Base-by-base conservation (phyloP, 2,888 invertebrate genomes). In the Operophtera brumata region DNA sequence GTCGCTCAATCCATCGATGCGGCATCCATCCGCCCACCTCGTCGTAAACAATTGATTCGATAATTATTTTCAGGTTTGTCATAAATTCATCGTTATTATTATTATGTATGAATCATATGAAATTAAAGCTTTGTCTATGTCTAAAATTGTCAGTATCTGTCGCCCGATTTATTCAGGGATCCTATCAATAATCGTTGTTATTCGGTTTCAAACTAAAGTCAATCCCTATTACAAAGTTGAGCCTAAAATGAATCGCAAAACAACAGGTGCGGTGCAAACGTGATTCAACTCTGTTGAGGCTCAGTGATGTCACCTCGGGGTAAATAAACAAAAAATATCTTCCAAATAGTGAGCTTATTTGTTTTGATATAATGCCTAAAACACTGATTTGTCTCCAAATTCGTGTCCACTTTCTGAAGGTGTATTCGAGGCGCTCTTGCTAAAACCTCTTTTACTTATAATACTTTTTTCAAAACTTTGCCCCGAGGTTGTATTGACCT, bases 401-500 rank as follows among this genome's bases (percentile, higher is more conserved):
- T 32, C 10, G 32, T 32, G 2, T n/a, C 10, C 32, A 26, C 8
- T 1, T 10, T 32, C 10, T 32, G 4, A 10, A n/a, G 11, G 4
- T 34, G n/a, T 34, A n/a, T 11, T 11, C 34, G 34, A n/a, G n/a
- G 11, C 34, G 11, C 11, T 34, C 11, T 11, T 34, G 28, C 20
- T 28, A 34, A 42, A 13, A n/a, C 7, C 20, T 39, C 34, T 42
- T 56, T 41, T n/a, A n/a, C n/a, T n/a, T 54, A 14, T 37, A 47
- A 30, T 43, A 41, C n/a, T 40, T 48, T 45, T 11, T 11, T 36
- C 34, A 36, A 67, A 69, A 70, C 61, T 64, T 58, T 42, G 51
- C 56, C 54, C 61, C 73, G 77, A 78, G 74, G 74, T 71, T 69
- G 47, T 36, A 46, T 14, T 62, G 68, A 69, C 75, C 70, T 73